Conservation (phyloP, 2,113 vertebrate genomes). For the Pollimyrus isidori region DNA sequence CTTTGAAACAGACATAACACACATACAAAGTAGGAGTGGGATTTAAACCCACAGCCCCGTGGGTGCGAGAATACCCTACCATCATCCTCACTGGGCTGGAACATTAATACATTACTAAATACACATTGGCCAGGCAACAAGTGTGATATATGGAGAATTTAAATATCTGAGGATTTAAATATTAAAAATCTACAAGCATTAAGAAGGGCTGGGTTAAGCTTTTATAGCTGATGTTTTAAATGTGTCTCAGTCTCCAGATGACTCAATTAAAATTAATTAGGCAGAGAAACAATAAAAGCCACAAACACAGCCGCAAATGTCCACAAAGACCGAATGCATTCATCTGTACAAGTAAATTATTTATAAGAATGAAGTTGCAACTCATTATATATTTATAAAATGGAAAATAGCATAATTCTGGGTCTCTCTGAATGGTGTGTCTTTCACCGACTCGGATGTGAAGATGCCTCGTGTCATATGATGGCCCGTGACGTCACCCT, state of each 20-base stretch:
- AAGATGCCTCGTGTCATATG: not conserved
- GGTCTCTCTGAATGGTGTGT: not conserved
- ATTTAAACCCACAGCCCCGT: not conserved
- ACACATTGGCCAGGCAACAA: not conserved
- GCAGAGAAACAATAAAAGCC: not conserved
- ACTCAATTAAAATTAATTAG: slow-evolving; percentile 2
- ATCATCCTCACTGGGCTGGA: not conserved
- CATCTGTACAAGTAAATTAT: not conserved
- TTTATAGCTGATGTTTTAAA: not conserved
- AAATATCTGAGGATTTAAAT: not conserved
- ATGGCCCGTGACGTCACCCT: not conserved
- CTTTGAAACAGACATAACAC: not conserved
- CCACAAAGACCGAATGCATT: not conserved
- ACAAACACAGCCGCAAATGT: not conserved
- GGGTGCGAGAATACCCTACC: not conserved
- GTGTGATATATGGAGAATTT: not conserved
- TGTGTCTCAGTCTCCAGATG: not conserved
- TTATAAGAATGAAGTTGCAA: not conserved
- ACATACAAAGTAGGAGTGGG: not conserved
- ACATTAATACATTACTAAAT: not conserved
- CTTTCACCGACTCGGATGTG: not conserved
- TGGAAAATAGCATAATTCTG: not conserved
- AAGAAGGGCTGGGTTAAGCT: not conserved
- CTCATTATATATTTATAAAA: slow-evolving; percentile 1
- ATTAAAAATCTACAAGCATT: slow-evolving; percentile 5